Conservation (phyloP, 2,797 vertebrate genomes). For the Lagothrix lagotricha region DNA sequence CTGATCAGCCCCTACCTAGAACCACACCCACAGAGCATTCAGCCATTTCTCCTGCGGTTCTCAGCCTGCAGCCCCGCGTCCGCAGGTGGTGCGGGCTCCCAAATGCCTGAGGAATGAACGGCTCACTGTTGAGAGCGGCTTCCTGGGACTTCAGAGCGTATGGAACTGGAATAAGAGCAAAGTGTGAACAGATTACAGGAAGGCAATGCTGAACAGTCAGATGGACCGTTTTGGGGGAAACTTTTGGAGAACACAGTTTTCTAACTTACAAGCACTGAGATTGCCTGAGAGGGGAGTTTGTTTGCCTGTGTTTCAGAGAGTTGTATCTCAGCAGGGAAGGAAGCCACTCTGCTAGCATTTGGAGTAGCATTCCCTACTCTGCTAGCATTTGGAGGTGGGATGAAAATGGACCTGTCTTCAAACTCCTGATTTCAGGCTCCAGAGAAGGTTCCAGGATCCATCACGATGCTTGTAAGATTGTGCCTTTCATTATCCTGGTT, state of each 20-base stretch:
- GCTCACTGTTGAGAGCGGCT: not conserved
- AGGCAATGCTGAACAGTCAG: not conserved
- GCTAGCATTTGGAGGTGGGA: not conserved
- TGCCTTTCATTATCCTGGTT: conserved; percentile 15
- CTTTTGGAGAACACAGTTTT: not conserved
- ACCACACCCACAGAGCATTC: not conserved
- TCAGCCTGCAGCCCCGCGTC: not conserved
- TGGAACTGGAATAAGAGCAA: not conserved
- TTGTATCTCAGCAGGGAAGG: not conserved
- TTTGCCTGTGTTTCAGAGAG: not conserved
- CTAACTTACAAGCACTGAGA: not conserved
- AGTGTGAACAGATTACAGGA: not conserved
- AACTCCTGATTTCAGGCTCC: conserved; percentile 52
- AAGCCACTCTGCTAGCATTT: not conserved
- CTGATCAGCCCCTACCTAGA: not conserved
- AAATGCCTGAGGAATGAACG: too few relatives aligned
- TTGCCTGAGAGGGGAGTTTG: not conserved
- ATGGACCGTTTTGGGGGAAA: not conserved
- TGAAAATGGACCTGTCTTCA: not conserved
- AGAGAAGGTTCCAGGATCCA: not conserved
- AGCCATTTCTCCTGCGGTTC: too few relatives aligned
- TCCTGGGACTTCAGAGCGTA: not conserved
- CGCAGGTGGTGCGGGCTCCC: not conserved
- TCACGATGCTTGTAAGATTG: not conserved
- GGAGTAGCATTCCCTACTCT: not conserved